These are phyloP conservation scores for Hipparchia sbordonii DNA, from an alignment of 2,888 invertebrate species.

Conservation along the genomic window DNA sequence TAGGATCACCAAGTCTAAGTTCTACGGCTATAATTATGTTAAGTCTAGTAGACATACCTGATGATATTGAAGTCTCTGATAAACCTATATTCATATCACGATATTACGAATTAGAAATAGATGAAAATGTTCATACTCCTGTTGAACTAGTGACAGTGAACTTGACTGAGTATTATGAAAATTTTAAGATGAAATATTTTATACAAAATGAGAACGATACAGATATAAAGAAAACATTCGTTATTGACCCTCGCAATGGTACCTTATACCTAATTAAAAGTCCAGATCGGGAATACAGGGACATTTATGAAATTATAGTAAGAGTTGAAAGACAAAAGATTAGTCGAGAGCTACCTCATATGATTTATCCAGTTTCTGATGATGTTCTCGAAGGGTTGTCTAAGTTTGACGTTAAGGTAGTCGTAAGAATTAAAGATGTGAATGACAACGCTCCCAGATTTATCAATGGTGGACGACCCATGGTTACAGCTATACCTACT, in stretches of 20 bases:
- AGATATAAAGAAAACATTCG: slow-evolving; percentile 85
- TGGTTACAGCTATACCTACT: slow-evolving; percentile 92
- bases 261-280: slow-evolving; percentile 87
- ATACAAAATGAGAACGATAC: slow-evolving; percentile 84
- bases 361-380: slow-evolving; percentile 89
- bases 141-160: slow-evolving; percentile 89
- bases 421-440: slow-evolving; percentile 89
- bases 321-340: slow-evolving; percentile 81
- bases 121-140: slow-evolving; percentile 91
- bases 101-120: slow-evolving; percentile 92
- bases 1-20: slow-evolving; percentile 91
- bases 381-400: slow-evolving; percentile 88
- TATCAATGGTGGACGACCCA: slow-evolving; percentile 87
- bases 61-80: slow-evolving; percentile 75
- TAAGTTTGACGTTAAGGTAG: slow-evolving; percentile 90
- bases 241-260: slow-evolving; percentile 89
- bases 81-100: slow-evolving; percentile 84
- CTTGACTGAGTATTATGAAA: slow-evolving; percentile 86
- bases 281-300: slow-evolving; percentile 88
- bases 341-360: slow-evolving; percentile 87
- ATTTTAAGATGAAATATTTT: slow-evolving; percentile 85
- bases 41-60: slow-evolving; percentile 86
- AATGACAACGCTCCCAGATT: slow-evolving; percentile 93
- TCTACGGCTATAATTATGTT: slow-evolving; percentile 89
- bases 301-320: slow-evolving; percentile 83